Base-by-base conservation (phyloP, 2,888 invertebrate genomes). In the Mellilla xanthometata region DNA sequence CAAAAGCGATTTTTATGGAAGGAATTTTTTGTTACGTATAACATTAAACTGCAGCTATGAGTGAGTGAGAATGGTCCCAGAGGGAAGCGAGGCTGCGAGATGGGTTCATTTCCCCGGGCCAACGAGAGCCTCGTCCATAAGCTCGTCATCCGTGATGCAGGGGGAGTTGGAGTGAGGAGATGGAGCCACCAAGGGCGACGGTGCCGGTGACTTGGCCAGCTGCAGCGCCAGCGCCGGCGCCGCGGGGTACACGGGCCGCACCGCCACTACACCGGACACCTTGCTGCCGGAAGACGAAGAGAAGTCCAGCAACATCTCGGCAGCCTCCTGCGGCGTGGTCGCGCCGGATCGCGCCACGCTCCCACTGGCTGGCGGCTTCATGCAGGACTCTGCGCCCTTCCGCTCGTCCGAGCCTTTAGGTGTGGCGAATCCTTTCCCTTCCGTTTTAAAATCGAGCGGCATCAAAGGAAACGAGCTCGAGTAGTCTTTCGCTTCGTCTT, bases 61-160 rank as follows among this genome's bases (percentile, higher is more conserved):
- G 19, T 6, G 19, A 4, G 19, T 19, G 24, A 7, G 8, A 57
- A 39, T 50, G 55, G 28, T 53, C 49, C 24, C 51, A 49, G 42
- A 46, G 52, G 55, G 41, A 52, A 52, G 10, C 52, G 49, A 49
- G 56, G 53, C 42, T 11, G 41, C 38, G 28, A 43, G 52, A 30
- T n/a, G 52, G 40, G 24, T 67, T 92, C 90, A 94, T 91, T 95
- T 95, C 28, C 94, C 94, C 65, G 94, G 91, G 5, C 95, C 95
- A 38, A 95, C 94, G 34, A 96, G 84, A 3, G 96, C 96, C 73
- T 96, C 96, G 76, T 97, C 96, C 95, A 96, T 96, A 11, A 96
- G 92, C 68, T 97, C 97, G 76, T 97, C 97, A 70, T 97, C 97
- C 31, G 96, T 95, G 60, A 95, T 94, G 63, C 95, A 94, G 10